A percentile compares a stretch with the other conserved stretches of the same genome.
phyloP scores from a whole-genome alignment of 2,113 vertebrate species.

The Psilopogon haemacephalus region DNA sequence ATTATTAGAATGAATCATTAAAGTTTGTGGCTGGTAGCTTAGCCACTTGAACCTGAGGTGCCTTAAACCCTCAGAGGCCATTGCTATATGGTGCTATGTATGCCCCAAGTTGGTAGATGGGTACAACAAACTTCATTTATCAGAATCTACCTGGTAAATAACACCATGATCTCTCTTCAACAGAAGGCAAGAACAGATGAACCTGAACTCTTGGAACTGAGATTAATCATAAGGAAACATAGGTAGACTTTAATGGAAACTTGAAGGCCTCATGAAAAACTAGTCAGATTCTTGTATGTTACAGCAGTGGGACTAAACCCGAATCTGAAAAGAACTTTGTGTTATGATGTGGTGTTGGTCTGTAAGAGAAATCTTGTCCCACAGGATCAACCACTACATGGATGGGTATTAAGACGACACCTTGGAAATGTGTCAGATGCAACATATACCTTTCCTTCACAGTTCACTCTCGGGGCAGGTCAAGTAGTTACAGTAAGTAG shows the following conservation, averaged over 20 bases:
- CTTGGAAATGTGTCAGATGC: constrained; percentile 64
- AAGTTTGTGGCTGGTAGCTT: not conserved
- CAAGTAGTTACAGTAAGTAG: constrained; percentile 81
- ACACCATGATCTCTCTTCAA: not conserved
- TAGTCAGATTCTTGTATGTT: not conserved
- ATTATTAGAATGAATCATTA: not conserved
- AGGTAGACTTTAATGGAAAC: not conserved
- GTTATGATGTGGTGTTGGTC: not conserved
- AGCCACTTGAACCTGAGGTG: not conserved
- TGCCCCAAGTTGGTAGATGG: not conserved
- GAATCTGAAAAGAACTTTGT: not conserved
- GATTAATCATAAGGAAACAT: not conserved
- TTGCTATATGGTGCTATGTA: not conserved
- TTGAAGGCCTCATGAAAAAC: not conserved
- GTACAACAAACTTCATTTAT: not conserved
- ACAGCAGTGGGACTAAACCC: not conserved
- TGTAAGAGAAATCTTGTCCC: not conserved
- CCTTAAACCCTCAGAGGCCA: not conserved
- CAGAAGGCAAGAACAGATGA: not conserved
- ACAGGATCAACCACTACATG: constrained; percentile 81
- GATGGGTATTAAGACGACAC: constrained; percentile 77
- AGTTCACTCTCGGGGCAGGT: constrained; percentile 74
- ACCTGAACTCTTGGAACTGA: not conserved
- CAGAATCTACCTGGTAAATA: not conserved
- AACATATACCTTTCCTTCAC: constrained; percentile 78